phyloP scores from a whole-genome alignment of 2,113 vertebrate genomes.

The Coreoperca whiteheadi region DNA sequence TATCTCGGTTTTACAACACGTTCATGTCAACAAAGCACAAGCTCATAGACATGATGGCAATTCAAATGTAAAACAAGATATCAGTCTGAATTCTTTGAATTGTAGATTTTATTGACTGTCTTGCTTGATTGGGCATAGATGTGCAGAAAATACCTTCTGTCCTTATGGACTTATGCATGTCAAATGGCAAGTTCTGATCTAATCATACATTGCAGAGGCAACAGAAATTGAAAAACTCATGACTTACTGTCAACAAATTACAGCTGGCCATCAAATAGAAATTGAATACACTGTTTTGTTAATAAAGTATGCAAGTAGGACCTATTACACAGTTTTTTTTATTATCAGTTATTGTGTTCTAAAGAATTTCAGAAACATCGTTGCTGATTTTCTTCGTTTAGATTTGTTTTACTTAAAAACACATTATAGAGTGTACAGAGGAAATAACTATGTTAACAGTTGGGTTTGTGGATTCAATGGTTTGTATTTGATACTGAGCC shows the following conservation, averaged over 20 bases:
- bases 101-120: neutral
- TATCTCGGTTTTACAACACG: neutral
- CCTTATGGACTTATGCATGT: neutral
- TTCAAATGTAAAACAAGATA: neutral
- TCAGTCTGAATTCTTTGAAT: neutral
- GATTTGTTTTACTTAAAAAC: neutral
- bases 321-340: neutral
- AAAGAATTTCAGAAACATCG: neutral
- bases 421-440: neutral
- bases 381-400: neutral
- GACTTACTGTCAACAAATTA: neutral
- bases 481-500: slow-evolving; percentile 13
- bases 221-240: neutral
- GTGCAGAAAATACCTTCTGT: neutral
- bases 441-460: neutral
- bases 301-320: neutral
- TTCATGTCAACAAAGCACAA: neutral
- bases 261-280: neutral
- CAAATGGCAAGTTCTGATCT: neutral
- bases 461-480: neutral
- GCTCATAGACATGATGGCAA: neutral
- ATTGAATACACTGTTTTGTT: neutral
- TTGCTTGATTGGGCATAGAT: slow-evolving; percentile 1
- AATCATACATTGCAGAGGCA: slow-evolving; percentile 3
- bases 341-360: neutral